Percentiles rank a stretch among this genome's conserved stretches.
phyloP scores from a whole-genome alignment of 2,797 vertebrate genomes.

The Toxotes lorentzi region DNA sequence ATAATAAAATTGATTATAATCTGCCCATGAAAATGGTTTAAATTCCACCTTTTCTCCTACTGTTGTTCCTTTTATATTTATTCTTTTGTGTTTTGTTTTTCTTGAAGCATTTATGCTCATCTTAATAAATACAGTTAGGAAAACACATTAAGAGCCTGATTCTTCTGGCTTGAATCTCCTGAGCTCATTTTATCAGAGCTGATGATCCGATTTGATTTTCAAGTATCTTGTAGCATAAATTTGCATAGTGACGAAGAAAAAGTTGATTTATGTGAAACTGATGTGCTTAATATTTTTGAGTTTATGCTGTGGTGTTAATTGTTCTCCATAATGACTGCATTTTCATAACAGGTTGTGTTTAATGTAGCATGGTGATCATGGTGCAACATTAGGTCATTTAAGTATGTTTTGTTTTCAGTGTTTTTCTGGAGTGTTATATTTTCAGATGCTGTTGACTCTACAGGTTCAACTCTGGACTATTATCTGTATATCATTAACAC shows the following conservation, averaged over 20 bases:
- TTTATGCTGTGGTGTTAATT: conserved; percentile 14
- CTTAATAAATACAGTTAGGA: not conserved
- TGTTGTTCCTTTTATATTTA: not conserved
- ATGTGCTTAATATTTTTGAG: conserved; percentile 9
- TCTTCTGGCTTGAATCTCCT: not conserved
- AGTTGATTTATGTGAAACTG: not conserved
- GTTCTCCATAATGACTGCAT: conserved; percentile 1
- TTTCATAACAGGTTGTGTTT: conserved; percentile 13
- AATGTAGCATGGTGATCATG: not conserved
- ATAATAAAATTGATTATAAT: not conserved
- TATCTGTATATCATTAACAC: too few species aligned
- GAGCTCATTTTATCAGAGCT: not conserved
- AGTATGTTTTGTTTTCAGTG: not conserved
- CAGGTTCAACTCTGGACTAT: not conserved
- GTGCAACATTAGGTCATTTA: not conserved
- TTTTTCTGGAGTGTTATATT: not conserved
- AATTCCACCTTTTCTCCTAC: not conserved
- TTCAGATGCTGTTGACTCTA: too few species aligned
- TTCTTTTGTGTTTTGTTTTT: not conserved
- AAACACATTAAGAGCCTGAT: not conserved
- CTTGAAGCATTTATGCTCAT: too few species aligned
- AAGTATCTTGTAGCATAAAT: conserved; percentile 17
- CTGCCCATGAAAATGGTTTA: not conserved
- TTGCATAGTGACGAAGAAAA: conserved; percentile 17
- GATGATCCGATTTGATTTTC: conserved; percentile 16